phyloP scores from a whole-genome alignment of 2,888 invertebrate genomes.

The Campoplex capitator region DNA sequence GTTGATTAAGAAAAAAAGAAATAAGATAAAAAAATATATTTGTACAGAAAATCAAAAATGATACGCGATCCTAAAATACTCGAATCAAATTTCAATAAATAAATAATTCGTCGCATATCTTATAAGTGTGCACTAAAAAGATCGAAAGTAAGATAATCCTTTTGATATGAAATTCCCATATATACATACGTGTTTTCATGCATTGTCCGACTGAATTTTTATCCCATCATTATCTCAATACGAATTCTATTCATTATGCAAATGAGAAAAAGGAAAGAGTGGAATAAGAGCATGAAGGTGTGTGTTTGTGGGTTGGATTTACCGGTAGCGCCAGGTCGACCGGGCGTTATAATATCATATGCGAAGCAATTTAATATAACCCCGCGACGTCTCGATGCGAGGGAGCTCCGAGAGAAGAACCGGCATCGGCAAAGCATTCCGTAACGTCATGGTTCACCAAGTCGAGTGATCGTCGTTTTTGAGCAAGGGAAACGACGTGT shows the following conservation, averaged over 20 bases:
- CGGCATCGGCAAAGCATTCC: constrained; percentile 82
- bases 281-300: neutral
- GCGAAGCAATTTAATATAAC: constrained; percentile 55
- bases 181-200: neutral
- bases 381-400: neutral
- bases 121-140: constrained; percentile 1
- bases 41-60: neutral
- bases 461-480: constrained; percentile 55
- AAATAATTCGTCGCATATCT: neutral
- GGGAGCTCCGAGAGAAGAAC: constrained; percentile 43
- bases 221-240: constrained; percentile 28
- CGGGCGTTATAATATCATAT: constrained; percentile 58
- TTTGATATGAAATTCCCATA: constrained; percentile 7
- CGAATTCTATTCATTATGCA: constrained; percentile 46
- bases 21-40: too few relatives aligned
- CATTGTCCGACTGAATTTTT: constrained; percentile 34
- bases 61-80: neutral
- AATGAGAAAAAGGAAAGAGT: constrained; percentile 11
- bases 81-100: neutral
- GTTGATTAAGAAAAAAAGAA: neutral
- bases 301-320: constrained; percentile 47
- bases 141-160: constrained; percentile 12
- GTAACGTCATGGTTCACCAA: constrained; percentile 77
- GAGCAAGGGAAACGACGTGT: constrained; percentile 44
- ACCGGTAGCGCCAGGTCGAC: constrained; percentile 62